phyloP scores from a whole-genome alignment of 2,113 vertebrate species.

The Thunnus thynnus region DNA sequence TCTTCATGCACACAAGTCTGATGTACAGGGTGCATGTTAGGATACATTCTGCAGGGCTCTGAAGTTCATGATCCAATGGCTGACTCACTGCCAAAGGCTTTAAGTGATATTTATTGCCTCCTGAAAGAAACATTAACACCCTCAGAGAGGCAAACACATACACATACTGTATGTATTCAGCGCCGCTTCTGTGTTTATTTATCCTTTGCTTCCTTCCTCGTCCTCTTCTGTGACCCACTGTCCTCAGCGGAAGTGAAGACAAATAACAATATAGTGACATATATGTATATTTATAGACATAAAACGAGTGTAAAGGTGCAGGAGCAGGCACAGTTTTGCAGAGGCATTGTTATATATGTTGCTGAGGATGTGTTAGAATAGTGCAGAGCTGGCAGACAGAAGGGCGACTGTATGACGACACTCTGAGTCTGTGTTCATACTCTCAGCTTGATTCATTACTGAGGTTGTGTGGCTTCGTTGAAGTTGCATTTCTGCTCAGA shows the following conservation, averaged over 20 bases:
- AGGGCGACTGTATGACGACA: neutral
- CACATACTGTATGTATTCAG: constrained; percentile 20
- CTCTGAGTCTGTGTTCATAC: neutral
- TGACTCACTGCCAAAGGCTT: constrained; percentile 48
- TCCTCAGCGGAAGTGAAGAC: constrained; percentile 39
- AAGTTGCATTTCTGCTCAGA: constrained; percentile 17
- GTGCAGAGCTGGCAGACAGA: constrained; percentile 29
- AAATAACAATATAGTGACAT: constrained; percentile 41
- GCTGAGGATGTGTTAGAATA: constrained; percentile 37
- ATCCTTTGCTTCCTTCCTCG: constrained; percentile 55
- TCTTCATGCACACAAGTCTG: neutral
- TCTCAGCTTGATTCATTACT: constrained; percentile 36
- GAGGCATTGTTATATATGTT: constrained; percentile 38
- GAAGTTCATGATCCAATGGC: constrained; percentile 25
- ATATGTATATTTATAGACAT: constrained; percentile 51
- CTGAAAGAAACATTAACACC: constrained; percentile 43
- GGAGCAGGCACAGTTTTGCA: constrained; percentile 36
- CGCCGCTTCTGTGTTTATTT: constrained; percentile 30
- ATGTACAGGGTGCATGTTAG: constrained; percentile 12
- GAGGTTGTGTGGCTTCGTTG: neutral
- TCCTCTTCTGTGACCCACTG: constrained; percentile 31
- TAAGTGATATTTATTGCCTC: constrained; percentile 49
- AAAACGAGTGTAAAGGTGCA: constrained; percentile 31
- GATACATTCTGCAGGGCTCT: constrained; percentile 41
- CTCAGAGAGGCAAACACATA: constrained; percentile 18